A percentile compares a stretch with the other conserved stretches of the same genome.
Conservation (phyloP, 2,797 vertebrate genomes). For the Microhierax caerulescens region DNA sequence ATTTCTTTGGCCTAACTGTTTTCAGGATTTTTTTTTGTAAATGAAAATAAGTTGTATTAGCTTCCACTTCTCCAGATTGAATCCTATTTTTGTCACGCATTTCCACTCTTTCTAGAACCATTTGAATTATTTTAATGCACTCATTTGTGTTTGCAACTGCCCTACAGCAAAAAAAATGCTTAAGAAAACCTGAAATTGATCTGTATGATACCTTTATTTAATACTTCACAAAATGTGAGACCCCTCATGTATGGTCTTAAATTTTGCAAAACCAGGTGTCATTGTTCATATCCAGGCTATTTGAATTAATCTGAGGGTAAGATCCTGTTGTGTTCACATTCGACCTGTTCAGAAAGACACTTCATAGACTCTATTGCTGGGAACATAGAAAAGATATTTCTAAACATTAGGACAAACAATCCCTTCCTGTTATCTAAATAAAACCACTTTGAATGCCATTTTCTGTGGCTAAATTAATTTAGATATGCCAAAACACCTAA, state of each 20-base stretch:
- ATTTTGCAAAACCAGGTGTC: not conserved
- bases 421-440: not conserved
- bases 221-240: not conserved
- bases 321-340: not conserved
- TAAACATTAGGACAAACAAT: not conserved
- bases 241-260: not conserved
- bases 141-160: not conserved
- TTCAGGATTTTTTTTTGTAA: not conserved
- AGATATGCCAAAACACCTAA: not conserved
- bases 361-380: not conserved
- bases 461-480: not conserved
- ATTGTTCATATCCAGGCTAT: not conserved
- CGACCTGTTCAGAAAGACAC: not conserved
- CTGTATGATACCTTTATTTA: not conserved
- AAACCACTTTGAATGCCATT: not conserved
- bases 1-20: not conserved
- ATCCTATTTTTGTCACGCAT: not conserved
- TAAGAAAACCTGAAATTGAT: not conserved
- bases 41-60: not conserved
- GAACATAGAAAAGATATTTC: not conserved
- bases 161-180: not conserved
- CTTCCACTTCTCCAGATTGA: not conserved
- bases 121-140: not conserved
- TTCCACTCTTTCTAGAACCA: not conserved
- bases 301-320: not conserved